Conservation (phyloP, 1,140 invertebrate species). For the Galendromus occidentalis region DNA sequence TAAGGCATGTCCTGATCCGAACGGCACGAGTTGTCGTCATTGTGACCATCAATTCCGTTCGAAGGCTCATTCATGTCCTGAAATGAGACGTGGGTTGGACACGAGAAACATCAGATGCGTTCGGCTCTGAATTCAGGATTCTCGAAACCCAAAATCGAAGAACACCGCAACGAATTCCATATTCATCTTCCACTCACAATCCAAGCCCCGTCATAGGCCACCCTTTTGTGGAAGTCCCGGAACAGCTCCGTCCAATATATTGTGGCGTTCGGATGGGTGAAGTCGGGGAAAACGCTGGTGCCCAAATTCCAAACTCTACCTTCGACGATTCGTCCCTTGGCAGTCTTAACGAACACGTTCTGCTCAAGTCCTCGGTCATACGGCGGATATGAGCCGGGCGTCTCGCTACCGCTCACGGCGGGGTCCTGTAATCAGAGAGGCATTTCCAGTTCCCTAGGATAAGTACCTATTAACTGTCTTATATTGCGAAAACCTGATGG, state of each 20-base stretch:
- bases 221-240: slow-evolving; percentile 38
- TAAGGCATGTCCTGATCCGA: slow-evolving; percentile 39
- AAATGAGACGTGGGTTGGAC: neutral
- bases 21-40: slow-evolving; percentile 30
- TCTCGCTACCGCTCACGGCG: slow-evolving; percentile 22
- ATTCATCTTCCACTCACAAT: slow-evolving; percentile 36
- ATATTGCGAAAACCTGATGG: slow-evolving; percentile 42
- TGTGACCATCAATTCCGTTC: slow-evolving; percentile 18
- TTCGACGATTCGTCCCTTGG: slow-evolving; percentile 16
- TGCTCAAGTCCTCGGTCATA: slow-evolving; percentile 22
- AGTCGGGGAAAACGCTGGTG: slow-evolving; percentile 51
- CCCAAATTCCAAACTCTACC: slow-evolving; percentile 20
- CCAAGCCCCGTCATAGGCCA: slow-evolving; percentile 57
- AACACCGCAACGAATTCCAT: neutral
- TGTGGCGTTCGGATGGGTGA: slow-evolving; percentile 49
- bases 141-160: neutral
- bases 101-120: neutral
- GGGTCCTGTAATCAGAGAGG: slow-evolving; percentile 22
- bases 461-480: too few species aligned
- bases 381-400: slow-evolving; percentile 23
- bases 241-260: slow-evolving; percentile 54
- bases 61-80: slow-evolving; percentile 24
- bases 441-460: neutral
- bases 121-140: neutral
- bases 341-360: slow-evolving; percentile 24